Evolutionary conservation across 2,113 vertebrate genomes (phyloP).

Genomic region (Nesogale talazaci): DNA sequence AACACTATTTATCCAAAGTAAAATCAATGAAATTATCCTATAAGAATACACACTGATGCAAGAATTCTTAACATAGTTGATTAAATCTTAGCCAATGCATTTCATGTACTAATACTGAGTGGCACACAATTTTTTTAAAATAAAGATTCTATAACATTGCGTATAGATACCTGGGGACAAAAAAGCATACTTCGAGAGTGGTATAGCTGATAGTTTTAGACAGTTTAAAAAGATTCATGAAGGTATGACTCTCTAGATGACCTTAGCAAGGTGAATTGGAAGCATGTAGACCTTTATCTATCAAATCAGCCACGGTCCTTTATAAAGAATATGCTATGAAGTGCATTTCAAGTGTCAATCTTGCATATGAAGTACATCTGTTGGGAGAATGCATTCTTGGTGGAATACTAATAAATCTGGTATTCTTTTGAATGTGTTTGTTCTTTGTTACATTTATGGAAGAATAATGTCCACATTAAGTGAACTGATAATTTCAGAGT

Average conservation of each 20-base stretch:
- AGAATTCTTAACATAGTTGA: slow-evolving; percentile 16
- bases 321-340: background rate
- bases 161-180: background rate
- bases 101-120: background rate
- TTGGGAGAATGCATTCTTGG: slow-evolving; percentile 13
- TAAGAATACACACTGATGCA: background rate
- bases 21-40: background rate
- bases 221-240: slow-evolving; percentile 6
- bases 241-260: slow-evolving; percentile 46
- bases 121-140: background rate
- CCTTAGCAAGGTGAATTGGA: slow-evolving; percentile 36
- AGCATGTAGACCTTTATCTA: slow-evolving; percentile 25
- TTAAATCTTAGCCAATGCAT: slow-evolving; percentile 15
- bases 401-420: slow-evolving; percentile 48
- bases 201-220: slow-evolving; percentile 1
- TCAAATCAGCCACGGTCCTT: background rate
- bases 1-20: slow-evolving; percentile 10
- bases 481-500: slow-evolving; percentile 38
- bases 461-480: slow-evolving; percentile 56
- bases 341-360: slow-evolving; percentile 9
- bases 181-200: background rate
- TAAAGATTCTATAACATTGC: slow-evolving; percentile 9
- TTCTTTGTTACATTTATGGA: slow-evolving; percentile 48
- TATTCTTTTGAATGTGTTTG: slow-evolving; percentile 37
- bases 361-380: slow-evolving; percentile 53